A percentile compares a stretch with the other conserved stretches of the same genome.
phyloP scores from a whole-genome alignment of 2,888 invertebrate species.

The Drosophila fulvimacula region DNA sequence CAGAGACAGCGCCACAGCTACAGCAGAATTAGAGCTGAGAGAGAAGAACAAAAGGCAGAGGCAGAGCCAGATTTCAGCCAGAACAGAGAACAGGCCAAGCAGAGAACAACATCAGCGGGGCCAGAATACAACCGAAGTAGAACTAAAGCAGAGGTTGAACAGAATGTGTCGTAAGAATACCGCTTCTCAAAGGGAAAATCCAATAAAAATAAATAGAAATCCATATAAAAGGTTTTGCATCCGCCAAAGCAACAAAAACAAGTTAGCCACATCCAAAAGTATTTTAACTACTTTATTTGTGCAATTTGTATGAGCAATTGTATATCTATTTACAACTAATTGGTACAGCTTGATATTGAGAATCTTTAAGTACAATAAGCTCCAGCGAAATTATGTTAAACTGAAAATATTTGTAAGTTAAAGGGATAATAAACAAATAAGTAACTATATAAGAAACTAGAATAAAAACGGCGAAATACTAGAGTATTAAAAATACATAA shows the following conservation, averaged over 20 bases:
- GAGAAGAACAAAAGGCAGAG: too few relatives aligned
- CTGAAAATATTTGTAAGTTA: neutral
- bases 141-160: too few relatives aligned
- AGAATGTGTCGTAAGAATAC: too few relatives aligned
- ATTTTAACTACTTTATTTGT: slow-evolving; percentile 7
- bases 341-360: neutral
- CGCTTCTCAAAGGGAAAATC: too few relatives aligned
- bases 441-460: neutral
- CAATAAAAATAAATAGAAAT: too few relatives aligned
- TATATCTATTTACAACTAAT: slow-evolving; percentile 1
- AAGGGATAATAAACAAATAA: neutral
- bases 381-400: neutral
- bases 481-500: neutral
- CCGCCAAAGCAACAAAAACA: neutral
- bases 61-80: too few relatives aligned
- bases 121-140: too few relatives aligned
- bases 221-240: too few relatives aligned
- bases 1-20: too few relatives aligned
- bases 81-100: too few relatives aligned
- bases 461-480: neutral
- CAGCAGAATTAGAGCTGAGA: too few relatives aligned
- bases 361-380: slow-evolving; percentile 45
- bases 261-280: neutral
- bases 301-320: slow-evolving; percentile 9
- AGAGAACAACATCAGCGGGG: too few relatives aligned